A percentile compares a stretch with the other conserved stretches of the same genome.
phyloP scores from a whole-genome alignment of 2,797 vertebrate species.

The Falco cherrug region DNA sequence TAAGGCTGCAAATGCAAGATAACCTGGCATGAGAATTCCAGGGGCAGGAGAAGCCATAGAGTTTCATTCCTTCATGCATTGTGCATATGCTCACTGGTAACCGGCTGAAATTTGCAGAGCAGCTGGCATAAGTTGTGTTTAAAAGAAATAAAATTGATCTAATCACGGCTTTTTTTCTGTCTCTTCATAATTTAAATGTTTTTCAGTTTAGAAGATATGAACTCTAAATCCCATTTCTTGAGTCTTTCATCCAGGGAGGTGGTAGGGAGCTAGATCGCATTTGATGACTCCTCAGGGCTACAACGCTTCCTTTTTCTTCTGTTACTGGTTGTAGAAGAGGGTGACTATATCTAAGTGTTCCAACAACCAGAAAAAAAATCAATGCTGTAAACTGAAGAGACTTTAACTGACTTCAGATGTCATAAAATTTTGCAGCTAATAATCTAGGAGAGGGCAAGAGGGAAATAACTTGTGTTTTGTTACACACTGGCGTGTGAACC shows the following conservation, averaged over 20 bases:
- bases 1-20: not conserved
- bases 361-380: not conserved
- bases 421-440: not conserved
- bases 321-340: not conserved
- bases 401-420: not conserved
- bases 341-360: not conserved
- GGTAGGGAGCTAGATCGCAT: not conserved
- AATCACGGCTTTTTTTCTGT: not conserved
- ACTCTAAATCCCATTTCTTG: not conserved
- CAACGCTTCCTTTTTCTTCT: not conserved
- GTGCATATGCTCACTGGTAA: fast-evolving
- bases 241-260: not conserved
- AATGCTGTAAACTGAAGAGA: not conserved
- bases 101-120: not conserved
- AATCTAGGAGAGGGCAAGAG: not conserved
- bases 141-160: not conserved
- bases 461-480: not conserved
- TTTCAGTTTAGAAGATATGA: not conserved
- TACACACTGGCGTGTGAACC: not conserved
- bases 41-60: not conserved
- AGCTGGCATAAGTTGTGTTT: not conserved
- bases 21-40: not conserved
- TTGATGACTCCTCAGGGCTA: not conserved
- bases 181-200: not conserved
- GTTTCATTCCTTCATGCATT: not conserved